Evolutionary conservation across 2,797 vertebrate species (phyloP).

Genomic region (Microchirus variegatus): DNA sequence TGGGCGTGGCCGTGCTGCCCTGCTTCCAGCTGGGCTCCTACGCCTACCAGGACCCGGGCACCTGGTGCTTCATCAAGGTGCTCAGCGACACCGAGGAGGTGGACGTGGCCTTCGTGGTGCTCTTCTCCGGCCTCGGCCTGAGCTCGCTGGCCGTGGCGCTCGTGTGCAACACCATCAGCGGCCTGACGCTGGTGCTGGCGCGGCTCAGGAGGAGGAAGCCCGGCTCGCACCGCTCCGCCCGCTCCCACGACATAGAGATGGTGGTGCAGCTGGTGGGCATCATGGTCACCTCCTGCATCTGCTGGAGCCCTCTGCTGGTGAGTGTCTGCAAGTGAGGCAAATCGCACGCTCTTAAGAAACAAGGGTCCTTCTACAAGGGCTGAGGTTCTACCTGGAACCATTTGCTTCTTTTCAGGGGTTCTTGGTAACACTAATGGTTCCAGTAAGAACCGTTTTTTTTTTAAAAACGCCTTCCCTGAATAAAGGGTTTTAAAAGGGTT

Average conservation of each 20-base stretch:
- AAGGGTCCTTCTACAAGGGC: too few relatives aligned
- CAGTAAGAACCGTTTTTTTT: too few relatives aligned
- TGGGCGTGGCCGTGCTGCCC: constrained; percentile 86
- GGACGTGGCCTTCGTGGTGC: constrained; percentile 82
- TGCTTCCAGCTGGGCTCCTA: constrained; percentile 84
- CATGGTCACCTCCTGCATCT: constrained; percentile 90
- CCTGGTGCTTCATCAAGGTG: constrained; percentile 91
- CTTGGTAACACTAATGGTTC: too few relatives aligned
- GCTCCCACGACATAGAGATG: constrained; percentile 92
- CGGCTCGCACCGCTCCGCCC: constrained; percentile 72
- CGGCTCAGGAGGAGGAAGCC: constrained; percentile 79
- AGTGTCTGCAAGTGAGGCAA: constrained; percentile 63
- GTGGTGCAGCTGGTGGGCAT: constrained; percentile 91
- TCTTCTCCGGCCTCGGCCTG: constrained; percentile 88
- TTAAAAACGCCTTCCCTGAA: too few relatives aligned
- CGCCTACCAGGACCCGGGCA: constrained; percentile 84
- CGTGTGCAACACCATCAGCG: constrained; percentile 89
- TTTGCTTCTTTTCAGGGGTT: too few relatives aligned
- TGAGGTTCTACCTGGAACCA: too few relatives aligned
- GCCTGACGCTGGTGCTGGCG: constrained; percentile 84
- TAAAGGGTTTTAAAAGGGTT: too few relatives aligned
- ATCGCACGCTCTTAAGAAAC: too few relatives aligned
- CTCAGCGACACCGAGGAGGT: constrained; percentile 66
- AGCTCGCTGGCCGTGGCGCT: constrained; percentile 82
- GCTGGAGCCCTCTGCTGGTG: constrained; percentile 93